A percentile compares a stretch with the other conserved stretches of the same genome.
Conservation (phyloP, 2,888 invertebrate species). For the Hyposoter didymator region DNA sequence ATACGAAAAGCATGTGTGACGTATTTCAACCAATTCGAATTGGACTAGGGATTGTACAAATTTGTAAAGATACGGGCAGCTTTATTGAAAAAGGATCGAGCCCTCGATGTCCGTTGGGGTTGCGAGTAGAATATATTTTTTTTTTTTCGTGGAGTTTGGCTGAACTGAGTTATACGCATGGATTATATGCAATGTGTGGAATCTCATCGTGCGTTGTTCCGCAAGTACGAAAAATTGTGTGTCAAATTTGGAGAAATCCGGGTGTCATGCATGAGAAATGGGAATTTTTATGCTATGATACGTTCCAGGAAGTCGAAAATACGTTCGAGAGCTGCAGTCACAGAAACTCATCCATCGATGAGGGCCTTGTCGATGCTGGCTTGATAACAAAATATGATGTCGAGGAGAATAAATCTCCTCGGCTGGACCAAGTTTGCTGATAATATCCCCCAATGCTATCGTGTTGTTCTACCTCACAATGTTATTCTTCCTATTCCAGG, state of each 20-base stretch:
- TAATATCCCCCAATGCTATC: background rate
- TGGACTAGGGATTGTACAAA: conserved; percentile 26
- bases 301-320: background rate
- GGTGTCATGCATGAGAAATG: background rate
- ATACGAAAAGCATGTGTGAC: conserved; percentile 46
- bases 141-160: no score
- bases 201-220: background rate
- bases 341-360: no score
- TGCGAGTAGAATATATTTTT: background rate
- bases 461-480: background rate
- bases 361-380: background rate
- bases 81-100: no score
- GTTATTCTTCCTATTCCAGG: background rate
- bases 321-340: background rate
- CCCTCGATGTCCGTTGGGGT: background rate
- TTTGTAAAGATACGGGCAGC: background rate
- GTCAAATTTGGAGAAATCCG: background rate
- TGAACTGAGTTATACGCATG: background rate
- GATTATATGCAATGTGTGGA: background rate
- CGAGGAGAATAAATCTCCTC: no score
- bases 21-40: conserved; percentile 59
- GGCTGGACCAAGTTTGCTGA: background rate
- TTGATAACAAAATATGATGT: background rate
- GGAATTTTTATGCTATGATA: background rate
- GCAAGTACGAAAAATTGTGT: background rate